Conservation (phyloP, 2,113 vertebrate genomes). For the Caranx ignobilis region DNA sequence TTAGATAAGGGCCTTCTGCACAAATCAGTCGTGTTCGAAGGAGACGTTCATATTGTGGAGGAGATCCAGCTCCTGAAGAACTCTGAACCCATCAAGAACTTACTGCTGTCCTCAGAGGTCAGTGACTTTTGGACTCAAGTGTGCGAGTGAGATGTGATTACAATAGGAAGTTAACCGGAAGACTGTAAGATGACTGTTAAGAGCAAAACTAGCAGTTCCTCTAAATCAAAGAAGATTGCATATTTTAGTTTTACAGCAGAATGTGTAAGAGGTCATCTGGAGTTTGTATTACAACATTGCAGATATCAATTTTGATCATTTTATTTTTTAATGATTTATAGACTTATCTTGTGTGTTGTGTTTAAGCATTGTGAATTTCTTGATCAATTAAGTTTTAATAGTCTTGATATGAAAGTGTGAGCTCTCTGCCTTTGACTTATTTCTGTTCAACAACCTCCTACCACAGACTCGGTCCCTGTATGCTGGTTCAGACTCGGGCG, state of each 20-base stretch:
- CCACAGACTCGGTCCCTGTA: constrained; percentile 89
- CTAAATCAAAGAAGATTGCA: not conserved
- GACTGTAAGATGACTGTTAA: not conserved
- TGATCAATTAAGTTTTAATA: not conserved
- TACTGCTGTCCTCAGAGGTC: constrained; percentile 92
- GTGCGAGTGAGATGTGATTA: not conserved
- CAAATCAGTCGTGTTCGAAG: constrained; percentile 90
- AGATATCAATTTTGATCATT: not conserved
- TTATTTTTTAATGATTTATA: not conserved
- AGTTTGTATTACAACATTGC: not conserved
- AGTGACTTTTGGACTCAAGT: constrained; percentile 24
- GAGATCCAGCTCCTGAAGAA: constrained; percentile 92
- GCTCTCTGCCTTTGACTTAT: not conserved
- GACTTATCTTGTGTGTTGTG: no score
- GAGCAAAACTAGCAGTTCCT: not conserved
- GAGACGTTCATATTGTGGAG: constrained; percentile 91
- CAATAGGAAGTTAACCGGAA: not conserved
- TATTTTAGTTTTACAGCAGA: not conserved
- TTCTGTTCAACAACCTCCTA: constrained; percentile 2
- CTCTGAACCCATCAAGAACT: constrained; percentile 88
- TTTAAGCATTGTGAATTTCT: not conserved
- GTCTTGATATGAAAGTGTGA: not conserved
- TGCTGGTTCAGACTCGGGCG: constrained; percentile 90
- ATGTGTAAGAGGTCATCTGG: not conserved
- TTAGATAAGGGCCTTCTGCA: constrained; percentile 94